Evolutionary conservation across 1,140 invertebrate genomes (phyloP).

Genomic region (Tigriopus japonicus): DNA sequence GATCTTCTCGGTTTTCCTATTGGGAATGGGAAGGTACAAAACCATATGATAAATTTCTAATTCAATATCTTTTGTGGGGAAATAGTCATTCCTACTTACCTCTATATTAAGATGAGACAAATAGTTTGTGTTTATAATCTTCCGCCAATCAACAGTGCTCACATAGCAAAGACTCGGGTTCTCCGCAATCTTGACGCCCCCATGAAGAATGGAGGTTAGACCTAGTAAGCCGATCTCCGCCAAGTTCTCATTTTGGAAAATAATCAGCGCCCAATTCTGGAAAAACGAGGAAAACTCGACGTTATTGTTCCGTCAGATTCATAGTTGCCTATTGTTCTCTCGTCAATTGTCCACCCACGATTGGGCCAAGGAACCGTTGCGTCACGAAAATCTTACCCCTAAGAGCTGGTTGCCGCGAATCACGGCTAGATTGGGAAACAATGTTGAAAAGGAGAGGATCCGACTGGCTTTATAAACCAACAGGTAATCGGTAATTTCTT

Average conservation of each 20-base stretch:
- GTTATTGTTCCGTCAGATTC: no score
- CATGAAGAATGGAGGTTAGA: slow-evolving; percentile 56
- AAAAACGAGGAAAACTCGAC: slow-evolving; percentile 27
- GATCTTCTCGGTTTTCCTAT: no score
- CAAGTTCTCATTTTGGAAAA: slow-evolving; percentile 42
- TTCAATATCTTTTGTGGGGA: no score
- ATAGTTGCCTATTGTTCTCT: no score
- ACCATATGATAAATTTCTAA: no score
- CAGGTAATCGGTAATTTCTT: background rate
- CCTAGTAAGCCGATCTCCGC: slow-evolving; percentile 61
- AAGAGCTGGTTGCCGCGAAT: background rate
- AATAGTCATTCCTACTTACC: no score
- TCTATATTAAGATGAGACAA: background rate
- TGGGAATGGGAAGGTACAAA: no score
- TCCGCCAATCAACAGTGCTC: slow-evolving; percentile 73
- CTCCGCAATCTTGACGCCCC: slow-evolving; percentile 64
- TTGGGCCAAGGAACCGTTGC: no score
- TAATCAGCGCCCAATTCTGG: slow-evolving; percentile 66
- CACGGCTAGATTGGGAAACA: background rate
- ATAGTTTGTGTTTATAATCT: slow-evolving; percentile 28
- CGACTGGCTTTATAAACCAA: background rate
- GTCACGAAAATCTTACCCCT: background rate
- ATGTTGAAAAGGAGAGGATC: background rate
- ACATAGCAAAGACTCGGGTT: slow-evolving; percentile 72
- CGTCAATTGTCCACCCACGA: no score